phyloP scores from a whole-genome alignment of 2,113 vertebrate genomes.

The Tragelaphus imberbis region DNA sequence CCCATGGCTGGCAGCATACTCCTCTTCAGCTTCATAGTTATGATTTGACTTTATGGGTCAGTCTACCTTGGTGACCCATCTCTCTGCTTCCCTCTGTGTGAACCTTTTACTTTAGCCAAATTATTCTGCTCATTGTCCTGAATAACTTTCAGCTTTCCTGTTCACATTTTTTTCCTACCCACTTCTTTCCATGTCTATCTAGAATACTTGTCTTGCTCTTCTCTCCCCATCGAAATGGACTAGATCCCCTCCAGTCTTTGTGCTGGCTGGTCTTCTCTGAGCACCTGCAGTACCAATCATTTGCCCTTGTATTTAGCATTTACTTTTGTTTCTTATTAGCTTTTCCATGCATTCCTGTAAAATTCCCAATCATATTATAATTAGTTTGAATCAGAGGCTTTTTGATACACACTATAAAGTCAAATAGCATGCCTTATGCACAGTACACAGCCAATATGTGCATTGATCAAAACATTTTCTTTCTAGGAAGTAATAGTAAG shows the following conservation, averaged over 20 bases:
- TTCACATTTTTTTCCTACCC: neutral
- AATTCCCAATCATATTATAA: neutral
- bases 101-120: neutral
- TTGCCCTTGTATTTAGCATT: neutral
- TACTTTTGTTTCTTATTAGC: neutral
- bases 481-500: neutral
- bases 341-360: neutral
- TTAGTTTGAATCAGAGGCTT: neutral
- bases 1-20: neutral
- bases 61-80: neutral
- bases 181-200: neutral
- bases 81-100: neutral
- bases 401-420: neutral
- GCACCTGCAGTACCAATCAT: neutral
- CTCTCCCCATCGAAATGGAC: neutral
- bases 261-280: neutral
- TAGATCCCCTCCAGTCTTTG: neutral
- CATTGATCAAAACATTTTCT: neutral
- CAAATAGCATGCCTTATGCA: neutral
- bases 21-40: neutral
- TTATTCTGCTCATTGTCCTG: neutral
- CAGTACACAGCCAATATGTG: neutral
- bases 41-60: neutral
- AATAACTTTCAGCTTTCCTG: neutral
- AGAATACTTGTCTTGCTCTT: neutral